Conservation (phyloP, 2,888 invertebrate species). For the Flexamia atlantica region DNA sequence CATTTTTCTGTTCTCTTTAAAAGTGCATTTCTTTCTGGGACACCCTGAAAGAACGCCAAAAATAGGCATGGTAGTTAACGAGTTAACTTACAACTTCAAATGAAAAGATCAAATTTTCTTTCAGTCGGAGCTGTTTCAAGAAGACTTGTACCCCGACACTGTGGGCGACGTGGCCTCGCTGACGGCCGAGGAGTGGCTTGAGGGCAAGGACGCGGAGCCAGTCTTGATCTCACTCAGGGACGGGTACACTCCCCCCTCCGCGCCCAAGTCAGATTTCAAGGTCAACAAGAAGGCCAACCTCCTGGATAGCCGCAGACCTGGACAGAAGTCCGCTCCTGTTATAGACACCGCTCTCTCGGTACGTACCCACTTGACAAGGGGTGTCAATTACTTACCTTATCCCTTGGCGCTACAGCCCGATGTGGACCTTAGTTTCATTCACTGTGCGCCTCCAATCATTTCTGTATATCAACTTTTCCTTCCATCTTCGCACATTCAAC, state of each 20-base stretch:
- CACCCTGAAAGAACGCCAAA: too few species aligned
- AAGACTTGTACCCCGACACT: conserved; percentile 98
- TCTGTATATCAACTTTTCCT: too few species aligned
- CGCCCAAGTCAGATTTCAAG: conserved; percentile 81
- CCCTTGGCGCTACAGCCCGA: too few species aligned
- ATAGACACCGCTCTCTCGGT: conserved; percentile 65
- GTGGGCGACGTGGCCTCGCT: conserved; percentile 92
- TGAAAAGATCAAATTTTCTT: background rate
- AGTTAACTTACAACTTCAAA: too few species aligned
- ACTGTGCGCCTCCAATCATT: too few species aligned
- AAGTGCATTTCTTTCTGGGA: too few species aligned
- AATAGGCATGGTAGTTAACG: too few species aligned
- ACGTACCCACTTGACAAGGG: conserved; percentile 22
- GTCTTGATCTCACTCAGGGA: conserved; percentile 95
- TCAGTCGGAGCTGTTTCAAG: conserved; percentile 96
- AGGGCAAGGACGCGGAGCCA: conserved; percentile 94
- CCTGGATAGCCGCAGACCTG: conserved; percentile 80
- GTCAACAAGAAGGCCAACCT: conserved; percentile 90
- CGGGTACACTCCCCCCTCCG: conserved; percentile 80
- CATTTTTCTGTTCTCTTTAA: too few species aligned
- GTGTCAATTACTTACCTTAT: too few species aligned
- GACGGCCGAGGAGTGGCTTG: conserved; percentile 95
- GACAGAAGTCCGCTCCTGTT: conserved; percentile 49
- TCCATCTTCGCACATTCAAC: too few species aligned
- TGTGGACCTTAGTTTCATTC: too few species aligned